Conservation (phyloP, 2,888 invertebrate genomes). For the Sminthurinus aureus region DNA sequence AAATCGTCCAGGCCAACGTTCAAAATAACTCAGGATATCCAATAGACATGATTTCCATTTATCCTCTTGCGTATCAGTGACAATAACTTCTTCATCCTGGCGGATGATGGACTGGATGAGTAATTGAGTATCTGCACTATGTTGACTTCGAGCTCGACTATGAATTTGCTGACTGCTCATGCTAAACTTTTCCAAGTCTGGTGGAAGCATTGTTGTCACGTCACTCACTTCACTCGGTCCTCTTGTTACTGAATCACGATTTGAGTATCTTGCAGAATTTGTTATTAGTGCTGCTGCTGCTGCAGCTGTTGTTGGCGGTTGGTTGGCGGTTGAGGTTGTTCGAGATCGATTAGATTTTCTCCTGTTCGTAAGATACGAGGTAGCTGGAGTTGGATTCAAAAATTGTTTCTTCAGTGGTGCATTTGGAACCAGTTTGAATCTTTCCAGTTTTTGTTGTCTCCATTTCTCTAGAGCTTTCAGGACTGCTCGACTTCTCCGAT, state of each 20-base stretch:
- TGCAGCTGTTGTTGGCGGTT: neutral
- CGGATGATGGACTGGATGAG: too few relatives aligned
- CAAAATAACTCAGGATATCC: conserved; percentile 43
- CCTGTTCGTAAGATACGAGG: neutral
- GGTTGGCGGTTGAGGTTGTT: neutral
- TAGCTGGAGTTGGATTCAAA: neutral
- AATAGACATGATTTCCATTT: conserved; percentile 29
- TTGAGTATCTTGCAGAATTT: neutral
- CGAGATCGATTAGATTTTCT: neutral
- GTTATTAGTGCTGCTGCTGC: neutral
- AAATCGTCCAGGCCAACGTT: conserved; percentile 53
- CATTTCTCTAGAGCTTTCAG: conserved; percentile 15
- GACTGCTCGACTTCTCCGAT: neutral
- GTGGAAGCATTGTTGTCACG: conserved; percentile 17
- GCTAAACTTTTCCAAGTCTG: neutral
- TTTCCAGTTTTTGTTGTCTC: conserved; percentile 10
- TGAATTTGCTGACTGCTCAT: neutral
- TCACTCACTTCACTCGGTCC: neutral
- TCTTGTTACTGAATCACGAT: neutral
- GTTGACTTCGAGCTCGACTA: neutral
- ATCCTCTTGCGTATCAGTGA: conserved; percentile 21
- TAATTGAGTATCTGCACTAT: neutral
- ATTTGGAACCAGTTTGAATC: conserved; percentile 19
- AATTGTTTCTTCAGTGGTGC: neutral
- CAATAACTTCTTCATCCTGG: neutral